Base-by-base conservation (phyloP, 2,888 invertebrate species). In the Unio delphinus region DNA sequence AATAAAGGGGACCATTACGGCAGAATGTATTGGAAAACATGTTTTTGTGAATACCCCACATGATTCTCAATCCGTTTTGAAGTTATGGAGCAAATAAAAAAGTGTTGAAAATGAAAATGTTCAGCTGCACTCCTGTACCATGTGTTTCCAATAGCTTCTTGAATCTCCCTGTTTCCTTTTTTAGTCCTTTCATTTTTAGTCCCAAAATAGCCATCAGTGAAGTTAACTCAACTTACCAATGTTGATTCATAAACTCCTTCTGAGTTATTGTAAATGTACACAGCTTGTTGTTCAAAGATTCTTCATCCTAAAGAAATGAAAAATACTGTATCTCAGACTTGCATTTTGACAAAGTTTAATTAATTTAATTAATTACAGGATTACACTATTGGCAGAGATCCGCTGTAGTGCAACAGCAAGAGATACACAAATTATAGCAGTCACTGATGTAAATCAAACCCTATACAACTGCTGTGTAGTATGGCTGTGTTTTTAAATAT, bases 201-300 rank as follows among this genome's bases (percentile, higher is more conserved):
- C 15, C 11, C 8, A 59, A 59, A 23, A 59, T 59, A 3, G 5
- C 15, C 18, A 65, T 26, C 23, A 23, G 23, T 28, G 56, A 23
- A 23, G n/a, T 26, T 17, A 45, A 55, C 7, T 64, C 68, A 26
- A 74, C 85, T 74, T 80, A 90, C 92, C 92, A 92, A 78, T 92
- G 92, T 79, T 92, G 98, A 91, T 97, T 97, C 95, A 97, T 97
- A 89, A 97, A 99, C 90, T 99, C 98, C 86, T 96, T 96, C 89
- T 97, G 96, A 0, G 98, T 99, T 68, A 97, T 94, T 8, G 97
- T 97, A 91, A 97, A 99, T 0, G 98, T 98, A 90, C 99, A 99
- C 20, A 99, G 92, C 89, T 98, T 89, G 80, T 87, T 95, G 88
- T 95, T 95, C 7, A 96, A 92, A 3, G 95, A 95, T 89, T 96